Conservation (phyloP, 2,113 vertebrate species). For the Galemys pyrenaicus region DNA sequence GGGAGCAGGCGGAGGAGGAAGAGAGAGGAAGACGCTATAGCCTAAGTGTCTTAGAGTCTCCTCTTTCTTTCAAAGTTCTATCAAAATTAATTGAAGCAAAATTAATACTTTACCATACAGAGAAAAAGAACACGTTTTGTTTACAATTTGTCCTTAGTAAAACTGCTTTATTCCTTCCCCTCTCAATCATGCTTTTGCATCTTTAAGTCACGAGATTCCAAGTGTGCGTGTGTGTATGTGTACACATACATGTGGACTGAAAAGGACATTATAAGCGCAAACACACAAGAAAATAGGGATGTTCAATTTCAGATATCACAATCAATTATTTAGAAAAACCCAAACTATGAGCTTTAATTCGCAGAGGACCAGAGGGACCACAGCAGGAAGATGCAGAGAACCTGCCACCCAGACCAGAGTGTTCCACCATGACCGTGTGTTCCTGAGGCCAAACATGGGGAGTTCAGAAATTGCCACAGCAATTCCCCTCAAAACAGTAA, state of each 20-base stretch:
- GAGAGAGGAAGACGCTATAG: constrained; percentile 84
- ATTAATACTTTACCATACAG: constrained; percentile 74
- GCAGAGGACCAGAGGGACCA: background rate
- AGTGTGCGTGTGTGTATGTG: background rate
- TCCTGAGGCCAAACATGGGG: too few relatives aligned
- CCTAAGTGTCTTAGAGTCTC: constrained; percentile 86
- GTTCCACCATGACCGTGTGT: too few relatives aligned
- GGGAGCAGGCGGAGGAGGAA: constrained; percentile 48
- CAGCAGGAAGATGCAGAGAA: background rate
- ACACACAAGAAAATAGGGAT: background rate
- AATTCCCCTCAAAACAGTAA: background rate
- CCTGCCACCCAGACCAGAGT: background rate
- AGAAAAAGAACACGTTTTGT: constrained; percentile 24
- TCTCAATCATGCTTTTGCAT: background rate
- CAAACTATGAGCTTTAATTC: background rate
- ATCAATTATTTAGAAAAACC: background rate
- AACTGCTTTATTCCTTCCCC: background rate
- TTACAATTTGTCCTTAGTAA: background rate
- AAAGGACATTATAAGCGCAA: background rate
- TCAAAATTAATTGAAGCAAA: constrained; percentile 85
- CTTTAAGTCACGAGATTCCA: constrained; percentile 7
- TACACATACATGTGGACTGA: too few relatives aligned
- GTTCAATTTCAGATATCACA: background rate
- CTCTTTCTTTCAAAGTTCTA: constrained; percentile 81
- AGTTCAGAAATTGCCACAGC: background rate